phyloP scores from a whole-genome alignment of 2,113 vertebrate species.

The Myxocyprinus asiaticus region DNA sequence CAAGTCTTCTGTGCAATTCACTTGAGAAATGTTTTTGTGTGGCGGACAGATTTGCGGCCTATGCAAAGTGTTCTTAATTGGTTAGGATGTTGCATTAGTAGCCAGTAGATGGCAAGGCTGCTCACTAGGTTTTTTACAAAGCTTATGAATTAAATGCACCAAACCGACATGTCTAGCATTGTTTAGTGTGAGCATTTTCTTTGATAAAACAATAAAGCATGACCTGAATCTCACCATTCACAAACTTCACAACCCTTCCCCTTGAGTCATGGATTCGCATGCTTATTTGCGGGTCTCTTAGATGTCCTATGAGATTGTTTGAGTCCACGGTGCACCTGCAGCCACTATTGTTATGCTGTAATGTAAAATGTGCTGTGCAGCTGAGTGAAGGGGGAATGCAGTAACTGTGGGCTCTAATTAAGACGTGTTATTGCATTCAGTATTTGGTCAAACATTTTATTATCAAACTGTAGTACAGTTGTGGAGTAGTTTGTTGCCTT shows the following conservation, averaged over 20 bases:
- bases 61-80: background rate
- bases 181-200: background rate
- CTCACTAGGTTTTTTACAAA: background rate
- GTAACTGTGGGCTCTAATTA: background rate
- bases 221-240: background rate
- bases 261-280: background rate
- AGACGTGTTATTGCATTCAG: background rate
- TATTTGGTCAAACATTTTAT: background rate
- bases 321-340: constrained; percentile 19
- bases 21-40: too few species aligned
- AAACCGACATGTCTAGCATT: background rate
- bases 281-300: constrained; percentile 11
- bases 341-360: constrained; percentile 16
- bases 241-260: background rate
- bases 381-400: constrained; percentile 2
- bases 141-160: background rate
- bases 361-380: background rate
- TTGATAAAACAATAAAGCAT: background rate
- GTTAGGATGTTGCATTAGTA: background rate
- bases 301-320: background rate
- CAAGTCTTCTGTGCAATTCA: too few species aligned
- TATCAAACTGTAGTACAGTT: background rate
- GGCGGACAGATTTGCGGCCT: too few species aligned
- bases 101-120: background rate
- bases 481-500: background rate